These are phyloP conservation scores for Coelopa frigida DNA, from an alignment of 1,140 invertebrate genomes.

Conservation along the genomic window DNA sequence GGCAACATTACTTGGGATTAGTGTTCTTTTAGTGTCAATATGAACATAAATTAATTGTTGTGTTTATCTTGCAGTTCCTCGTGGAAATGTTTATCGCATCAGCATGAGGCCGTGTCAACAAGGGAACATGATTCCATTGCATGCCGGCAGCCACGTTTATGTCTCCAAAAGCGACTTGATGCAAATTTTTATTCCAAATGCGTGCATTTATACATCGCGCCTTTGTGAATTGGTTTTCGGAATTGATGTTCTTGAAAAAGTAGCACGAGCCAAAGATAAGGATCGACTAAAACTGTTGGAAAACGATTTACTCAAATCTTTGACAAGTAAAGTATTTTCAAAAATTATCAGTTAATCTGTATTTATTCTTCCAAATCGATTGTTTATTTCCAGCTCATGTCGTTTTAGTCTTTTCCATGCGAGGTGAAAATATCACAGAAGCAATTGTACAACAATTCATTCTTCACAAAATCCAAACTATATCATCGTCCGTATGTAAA, in stretches of 20 bases:
- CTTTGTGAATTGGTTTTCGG: constrained; percentile 39
- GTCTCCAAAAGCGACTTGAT: constrained; percentile 15
- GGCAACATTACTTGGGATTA: too few species aligned
- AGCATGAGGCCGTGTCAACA: too few species aligned
- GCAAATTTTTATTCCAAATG: constrained; percentile 16
- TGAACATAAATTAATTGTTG: too few species aligned
- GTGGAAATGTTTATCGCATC: too few species aligned
- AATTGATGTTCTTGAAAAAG: constrained; percentile 16
- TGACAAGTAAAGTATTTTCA: constrained; percentile 28
- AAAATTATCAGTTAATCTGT: background rate
- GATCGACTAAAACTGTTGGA: constrained; percentile 9
- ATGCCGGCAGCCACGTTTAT: constrained; percentile 18
- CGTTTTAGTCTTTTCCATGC: constrained; percentile 32
- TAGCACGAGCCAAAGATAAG: constrained; percentile 17
- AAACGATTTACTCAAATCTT: constrained; percentile 21
- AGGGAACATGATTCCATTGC: constrained; percentile 18
- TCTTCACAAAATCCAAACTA: constrained; percentile 27
- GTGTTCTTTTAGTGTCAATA: too few species aligned
- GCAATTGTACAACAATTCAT: constrained; percentile 24
- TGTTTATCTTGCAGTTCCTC: too few species aligned
- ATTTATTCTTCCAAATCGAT: background rate
- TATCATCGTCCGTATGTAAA: constrained; percentile 5
- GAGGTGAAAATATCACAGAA: constrained; percentile 20
- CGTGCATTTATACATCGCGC: constrained; percentile 28
- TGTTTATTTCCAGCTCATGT: constrained; percentile 30